Conservation (phyloP, 2,888 invertebrate species). For the Brenthis ino region DNA sequence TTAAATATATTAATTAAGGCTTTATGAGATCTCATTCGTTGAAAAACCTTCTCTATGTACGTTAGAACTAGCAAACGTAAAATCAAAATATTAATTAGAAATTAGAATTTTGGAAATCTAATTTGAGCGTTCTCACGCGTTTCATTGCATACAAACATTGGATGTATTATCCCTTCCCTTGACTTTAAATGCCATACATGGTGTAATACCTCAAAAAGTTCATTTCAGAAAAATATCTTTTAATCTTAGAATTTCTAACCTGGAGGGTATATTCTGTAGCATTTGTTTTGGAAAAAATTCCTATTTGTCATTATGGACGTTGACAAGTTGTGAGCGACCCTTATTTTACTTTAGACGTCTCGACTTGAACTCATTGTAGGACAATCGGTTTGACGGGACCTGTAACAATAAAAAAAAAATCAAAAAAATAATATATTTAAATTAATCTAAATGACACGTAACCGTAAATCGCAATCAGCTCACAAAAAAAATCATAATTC, state of each 20-base stretch:
- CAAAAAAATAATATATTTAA: background rate
- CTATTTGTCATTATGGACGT: conserved; percentile 70
- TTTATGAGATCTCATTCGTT: conserved; percentile 39
- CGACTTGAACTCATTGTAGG: conserved; percentile 35
- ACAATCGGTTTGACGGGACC: conserved; percentile 44
- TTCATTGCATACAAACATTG: background rate
- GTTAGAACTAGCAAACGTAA: conserved; percentile 17
- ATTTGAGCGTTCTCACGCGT: conserved; percentile 17
- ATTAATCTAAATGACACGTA: no score
- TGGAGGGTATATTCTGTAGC: conserved; percentile 42
- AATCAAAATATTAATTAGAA: conserved; percentile 20
- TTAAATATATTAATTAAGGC: conserved; percentile 25
- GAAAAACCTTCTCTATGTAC: conserved; percentile 25
- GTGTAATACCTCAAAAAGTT: conserved; percentile 15
- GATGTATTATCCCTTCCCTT: background rate
- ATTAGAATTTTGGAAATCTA: conserved; percentile 27
- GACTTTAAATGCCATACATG: background rate
- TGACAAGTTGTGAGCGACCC: conserved; percentile 64
- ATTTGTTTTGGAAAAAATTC: conserved; percentile 31
- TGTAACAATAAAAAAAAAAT: conserved; percentile 33
- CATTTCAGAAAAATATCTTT: conserved; percentile 34
- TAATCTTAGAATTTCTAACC: conserved; percentile 38
- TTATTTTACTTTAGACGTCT: conserved; percentile 35
- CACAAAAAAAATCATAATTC: no score
- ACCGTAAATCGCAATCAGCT: no score